Percentiles rank a stretch among this genome's conserved stretches.
These are phyloP conservation scores for Caenorhabditis imperialis DNA, from an alignment of 2,888 invertebrate genomes.

Conservation along the genomic window DNA sequence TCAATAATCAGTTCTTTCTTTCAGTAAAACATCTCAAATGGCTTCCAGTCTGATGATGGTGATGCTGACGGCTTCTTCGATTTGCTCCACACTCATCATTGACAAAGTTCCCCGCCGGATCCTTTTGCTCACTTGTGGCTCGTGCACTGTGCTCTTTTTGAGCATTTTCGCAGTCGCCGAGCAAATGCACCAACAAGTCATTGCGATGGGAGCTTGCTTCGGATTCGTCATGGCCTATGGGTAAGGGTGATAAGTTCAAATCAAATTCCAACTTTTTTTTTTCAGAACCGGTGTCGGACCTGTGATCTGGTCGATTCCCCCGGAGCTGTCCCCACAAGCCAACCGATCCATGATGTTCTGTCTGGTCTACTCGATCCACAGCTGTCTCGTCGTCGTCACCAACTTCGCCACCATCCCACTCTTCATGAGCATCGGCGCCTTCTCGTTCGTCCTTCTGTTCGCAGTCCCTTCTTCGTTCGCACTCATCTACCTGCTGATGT, in stretches of 20 bases:
- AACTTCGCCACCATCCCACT: slow-evolving; percentile 69
- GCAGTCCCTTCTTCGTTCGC: slow-evolving; percentile 68
- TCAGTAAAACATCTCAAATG: slow-evolving; percentile 66
- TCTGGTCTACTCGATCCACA: slow-evolving; percentile 69
- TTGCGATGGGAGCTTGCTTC: slow-evolving; percentile 64
- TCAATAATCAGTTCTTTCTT: slow-evolving; percentile 18
- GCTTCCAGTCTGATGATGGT: slow-evolving; percentile 72
- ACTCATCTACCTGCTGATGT: slow-evolving; percentile 53
- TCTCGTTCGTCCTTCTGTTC: slow-evolving; percentile 69
- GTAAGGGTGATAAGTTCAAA: slow-evolving; percentile 25
- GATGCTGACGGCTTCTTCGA: slow-evolving; percentile 62
- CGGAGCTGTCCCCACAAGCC: slow-evolving; percentile 68
- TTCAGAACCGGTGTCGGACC: slow-evolving; percentile 73
- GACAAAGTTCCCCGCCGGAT: slow-evolving; percentile 64
- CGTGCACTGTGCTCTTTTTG: slow-evolving; percentile 50
- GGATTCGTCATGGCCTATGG: slow-evolving; percentile 70
- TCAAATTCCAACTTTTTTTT: neutral
- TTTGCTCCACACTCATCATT: slow-evolving; percentile 66
- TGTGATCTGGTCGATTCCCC: slow-evolving; percentile 71
- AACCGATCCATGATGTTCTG: slow-evolving; percentile 71
- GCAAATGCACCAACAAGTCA: slow-evolving; percentile 48
- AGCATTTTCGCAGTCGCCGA: slow-evolving; percentile 54
- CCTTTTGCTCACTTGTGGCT: slow-evolving; percentile 53
- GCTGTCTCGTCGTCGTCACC: slow-evolving; percentile 68
- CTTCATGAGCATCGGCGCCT: slow-evolving; percentile 65